phyloP scores from a whole-genome alignment of 2,888 invertebrate genomes.

The Megaustenia siamemsis region DNA sequence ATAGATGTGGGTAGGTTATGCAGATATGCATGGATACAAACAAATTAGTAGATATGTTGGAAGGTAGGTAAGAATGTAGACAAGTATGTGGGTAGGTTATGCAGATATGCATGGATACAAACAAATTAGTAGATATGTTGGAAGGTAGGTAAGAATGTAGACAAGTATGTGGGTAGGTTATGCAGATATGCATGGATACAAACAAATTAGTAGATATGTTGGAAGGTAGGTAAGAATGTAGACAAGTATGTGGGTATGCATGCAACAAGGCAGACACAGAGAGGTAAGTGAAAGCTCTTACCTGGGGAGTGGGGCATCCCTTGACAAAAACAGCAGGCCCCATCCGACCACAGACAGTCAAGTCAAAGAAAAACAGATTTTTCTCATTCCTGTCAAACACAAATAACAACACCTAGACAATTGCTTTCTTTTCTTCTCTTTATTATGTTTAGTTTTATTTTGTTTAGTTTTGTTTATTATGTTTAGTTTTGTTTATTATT shows the following conservation, averaged over 20 bases:
- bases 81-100: background rate
- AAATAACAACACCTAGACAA: no score
- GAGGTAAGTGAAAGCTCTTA: slow-evolving; percentile 67
- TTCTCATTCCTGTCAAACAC: slow-evolving; percentile 76
- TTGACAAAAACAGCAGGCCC: slow-evolving; percentile 86
- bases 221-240: background rate
- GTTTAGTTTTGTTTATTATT: no score
- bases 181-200: background rate
- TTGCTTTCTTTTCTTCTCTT: no score
- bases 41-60: no score
- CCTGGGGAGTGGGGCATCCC: slow-evolving; percentile 91
- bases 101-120: background rate
- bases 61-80: background rate
- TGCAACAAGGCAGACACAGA: no score
- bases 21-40: background rate
- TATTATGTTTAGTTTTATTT: no score
- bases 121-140: no score
- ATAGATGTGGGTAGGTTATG: background rate
- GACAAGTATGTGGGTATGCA: background rate
- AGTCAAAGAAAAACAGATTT: slow-evolving; percentile 86
- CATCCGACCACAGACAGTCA: slow-evolving; percentile 85
- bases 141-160: background rate
- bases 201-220: background rate
- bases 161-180: background rate
- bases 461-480: no score